Conservation (phyloP, 2,797 vertebrate genomes). For the Neomorphus geoffroyi region DNA sequence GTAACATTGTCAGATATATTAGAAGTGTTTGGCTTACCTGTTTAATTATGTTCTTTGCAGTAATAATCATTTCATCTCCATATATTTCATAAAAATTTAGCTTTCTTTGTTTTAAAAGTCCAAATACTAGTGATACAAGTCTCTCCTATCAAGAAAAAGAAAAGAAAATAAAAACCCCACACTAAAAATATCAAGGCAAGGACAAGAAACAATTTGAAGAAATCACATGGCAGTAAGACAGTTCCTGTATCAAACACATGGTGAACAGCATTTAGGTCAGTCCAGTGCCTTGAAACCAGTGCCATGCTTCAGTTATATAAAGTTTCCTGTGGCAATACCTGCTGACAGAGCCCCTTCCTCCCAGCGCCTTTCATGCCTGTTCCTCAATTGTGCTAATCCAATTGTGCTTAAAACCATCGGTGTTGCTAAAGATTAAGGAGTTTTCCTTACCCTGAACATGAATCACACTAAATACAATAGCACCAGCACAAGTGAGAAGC, state of each 20-base stretch:
- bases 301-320: background rate
- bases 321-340: background rate
- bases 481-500: background rate
- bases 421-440: background rate
- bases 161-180: background rate
- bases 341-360: background rate
- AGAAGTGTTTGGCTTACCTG: constrained; percentile 81
- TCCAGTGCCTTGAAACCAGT: background rate
- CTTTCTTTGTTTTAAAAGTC: constrained; percentile 93
- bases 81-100: constrained; percentile 97
- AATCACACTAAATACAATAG: background rate
- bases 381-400: background rate
- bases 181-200: background rate
- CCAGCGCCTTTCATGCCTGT: background rate
- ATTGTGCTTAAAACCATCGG: background rate
- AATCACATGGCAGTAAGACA: background rate
- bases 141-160: constrained; percentile 84
- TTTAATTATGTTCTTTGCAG: constrained; percentile 89
- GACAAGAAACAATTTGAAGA: background rate
- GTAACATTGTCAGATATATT: background rate
- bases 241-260: background rate
- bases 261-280: background rate
- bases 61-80: constrained; percentile 90
- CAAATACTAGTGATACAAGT: constrained; percentile 92
- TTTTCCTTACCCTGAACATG: background rate